Evolutionary conservation across 1,140 invertebrate genomes (phyloP).

Genomic region (Phenacoccus solenopsis): DNA sequence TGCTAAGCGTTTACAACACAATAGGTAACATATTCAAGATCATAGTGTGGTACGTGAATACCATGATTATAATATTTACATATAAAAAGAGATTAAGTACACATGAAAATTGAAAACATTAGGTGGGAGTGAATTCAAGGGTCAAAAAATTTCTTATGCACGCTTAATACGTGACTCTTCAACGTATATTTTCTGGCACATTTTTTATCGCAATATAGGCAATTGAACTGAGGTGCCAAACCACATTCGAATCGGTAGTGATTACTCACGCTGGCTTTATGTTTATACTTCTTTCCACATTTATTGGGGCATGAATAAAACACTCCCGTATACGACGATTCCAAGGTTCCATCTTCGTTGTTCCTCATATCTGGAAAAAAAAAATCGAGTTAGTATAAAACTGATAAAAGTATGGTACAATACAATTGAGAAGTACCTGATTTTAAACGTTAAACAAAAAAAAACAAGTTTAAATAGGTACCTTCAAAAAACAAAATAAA

Average conservation of each 20-base stretch:
- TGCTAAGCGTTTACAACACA: too few relatives aligned
- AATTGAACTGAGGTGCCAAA: slow-evolving; percentile 41
- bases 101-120: too few relatives aligned
- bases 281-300: slow-evolving; percentile 17
- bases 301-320: slow-evolving; percentile 18
- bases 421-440: too few relatives aligned
- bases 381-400: background rate
- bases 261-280: slow-evolving; percentile 30
- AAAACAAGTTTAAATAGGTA: too few relatives aligned
- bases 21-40: too few relatives aligned
- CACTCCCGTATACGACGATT: background rate
- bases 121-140: too few relatives aligned
- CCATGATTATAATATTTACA: too few relatives aligned
- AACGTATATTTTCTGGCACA: slow-evolving; percentile 32
- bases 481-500: too few relatives aligned
- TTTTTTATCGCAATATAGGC: slow-evolving; percentile 40
- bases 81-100: too few relatives aligned
- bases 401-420: too few relatives aligned
- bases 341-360: background rate
- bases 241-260: slow-evolving; percentile 39
- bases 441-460: too few relatives aligned
- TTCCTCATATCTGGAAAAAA: background rate
- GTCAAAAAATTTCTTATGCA: slow-evolving; percentile 28
- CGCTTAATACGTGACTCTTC: slow-evolving; percentile 35
- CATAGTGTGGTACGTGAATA: too few relatives aligned